These are phyloP conservation scores for Oreochromis tanganicae DNA, from an alignment of 2,113 vertebrate genomes.

Conservation along the genomic window DNA sequence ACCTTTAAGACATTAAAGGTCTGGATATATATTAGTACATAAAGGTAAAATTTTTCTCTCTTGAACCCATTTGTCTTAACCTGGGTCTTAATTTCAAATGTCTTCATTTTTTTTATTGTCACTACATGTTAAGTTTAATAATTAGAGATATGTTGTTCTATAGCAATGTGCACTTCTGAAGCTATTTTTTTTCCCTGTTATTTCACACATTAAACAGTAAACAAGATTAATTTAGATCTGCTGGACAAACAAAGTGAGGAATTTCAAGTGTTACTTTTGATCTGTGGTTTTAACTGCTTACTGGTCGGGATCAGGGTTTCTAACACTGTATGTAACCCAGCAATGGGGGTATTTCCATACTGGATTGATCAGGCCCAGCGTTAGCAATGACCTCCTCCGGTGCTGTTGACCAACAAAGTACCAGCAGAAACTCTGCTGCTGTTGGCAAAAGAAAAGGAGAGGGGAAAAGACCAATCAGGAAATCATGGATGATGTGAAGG, in stretches of 20 bases:
- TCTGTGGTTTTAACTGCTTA: not conserved
- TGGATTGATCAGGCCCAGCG: not conserved
- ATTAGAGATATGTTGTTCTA: not conserved
- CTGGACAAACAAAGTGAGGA: not conserved
- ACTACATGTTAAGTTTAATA: not conserved
- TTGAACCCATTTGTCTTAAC: not conserved
- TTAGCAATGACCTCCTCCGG: not conserved
- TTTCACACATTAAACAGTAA: not conserved
- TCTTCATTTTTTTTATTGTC: not conserved
- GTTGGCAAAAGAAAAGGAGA: not conserved
- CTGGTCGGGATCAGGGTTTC: not conserved
- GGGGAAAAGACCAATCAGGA: not conserved
- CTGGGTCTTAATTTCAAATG: not conserved
- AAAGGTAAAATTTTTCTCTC: not conserved
- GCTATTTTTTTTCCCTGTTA: not conserved
- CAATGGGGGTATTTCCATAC: not conserved
- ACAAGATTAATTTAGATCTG: not conserved
- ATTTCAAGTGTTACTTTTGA: not conserved
- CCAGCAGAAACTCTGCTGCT: not conserved
- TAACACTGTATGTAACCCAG: not conserved
- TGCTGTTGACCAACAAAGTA: not conserved
- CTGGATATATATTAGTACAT: fast-evolving
- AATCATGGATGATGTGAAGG: not conserved
- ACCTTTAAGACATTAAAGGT: not conserved
- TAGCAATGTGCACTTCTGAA: not conserved